Conservation (phyloP, 2,888 invertebrate genomes). For the Smittia aterrima region DNA sequence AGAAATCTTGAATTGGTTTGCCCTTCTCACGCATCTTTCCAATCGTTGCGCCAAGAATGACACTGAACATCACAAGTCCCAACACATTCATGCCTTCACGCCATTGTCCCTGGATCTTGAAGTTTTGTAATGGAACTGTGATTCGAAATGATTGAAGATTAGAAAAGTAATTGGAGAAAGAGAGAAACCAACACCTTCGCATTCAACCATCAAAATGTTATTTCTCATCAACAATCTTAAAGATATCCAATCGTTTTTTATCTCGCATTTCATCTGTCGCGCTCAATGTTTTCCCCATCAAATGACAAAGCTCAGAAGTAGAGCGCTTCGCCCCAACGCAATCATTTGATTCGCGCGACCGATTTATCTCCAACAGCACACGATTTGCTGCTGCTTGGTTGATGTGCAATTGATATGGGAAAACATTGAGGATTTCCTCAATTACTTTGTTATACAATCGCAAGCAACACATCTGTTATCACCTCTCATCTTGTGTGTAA, state of each 20-base stretch:
- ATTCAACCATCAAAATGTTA: slow-evolving; percentile 7
- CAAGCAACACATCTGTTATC: slow-evolving; percentile 2
- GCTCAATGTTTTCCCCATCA: neutral
- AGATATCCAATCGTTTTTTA: neutral
- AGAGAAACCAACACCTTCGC: slow-evolving; percentile 12
- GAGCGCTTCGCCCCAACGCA: neutral
- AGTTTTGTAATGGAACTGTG: slow-evolving; percentile 17
- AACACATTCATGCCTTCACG: slow-evolving; percentile 78
- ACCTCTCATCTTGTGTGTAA: neutral
- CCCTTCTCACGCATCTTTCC: slow-evolving; percentile 84
- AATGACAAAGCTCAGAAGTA: neutral
- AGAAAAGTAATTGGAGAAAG: neutral
- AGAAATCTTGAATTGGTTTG: slow-evolving; percentile 79
- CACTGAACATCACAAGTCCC: slow-evolving; percentile 80
- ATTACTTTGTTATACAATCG: slow-evolving; percentile 39
- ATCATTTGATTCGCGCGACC: slow-evolving; percentile 12
- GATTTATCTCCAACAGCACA: neutral
- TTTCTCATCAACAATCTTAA: neutral
- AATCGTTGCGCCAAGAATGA: slow-evolving; percentile 84
- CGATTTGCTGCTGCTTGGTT: neutral
- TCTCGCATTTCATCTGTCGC: neutral
- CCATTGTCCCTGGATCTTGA: slow-evolving; percentile 69
- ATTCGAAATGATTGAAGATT: neutral
- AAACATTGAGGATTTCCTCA: slow-evolving; percentile 42
- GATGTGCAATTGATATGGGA: slow-evolving; percentile 38